phyloP scores from a whole-genome alignment of 1,140 invertebrate species.

The Apolygus lucorum region DNA sequence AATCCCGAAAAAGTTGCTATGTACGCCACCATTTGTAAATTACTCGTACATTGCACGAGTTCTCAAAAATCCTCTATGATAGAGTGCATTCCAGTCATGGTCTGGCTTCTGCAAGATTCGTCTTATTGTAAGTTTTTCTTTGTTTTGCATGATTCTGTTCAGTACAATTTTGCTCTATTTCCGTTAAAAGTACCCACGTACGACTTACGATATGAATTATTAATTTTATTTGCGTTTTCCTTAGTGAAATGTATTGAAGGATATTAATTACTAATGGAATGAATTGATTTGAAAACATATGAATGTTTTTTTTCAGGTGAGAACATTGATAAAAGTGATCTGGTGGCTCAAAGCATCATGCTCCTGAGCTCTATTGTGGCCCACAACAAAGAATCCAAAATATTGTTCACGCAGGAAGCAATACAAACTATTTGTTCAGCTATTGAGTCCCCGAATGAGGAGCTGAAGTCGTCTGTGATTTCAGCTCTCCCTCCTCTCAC shows the following conservation, averaged over 20 bases:
- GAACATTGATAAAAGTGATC: conserved; percentile 5
- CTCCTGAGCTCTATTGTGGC: conserved; percentile 3
- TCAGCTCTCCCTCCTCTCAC: conserved; percentile 19
- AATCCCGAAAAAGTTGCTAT: conserved; percentile 43
- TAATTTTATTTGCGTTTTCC: too few species aligned
- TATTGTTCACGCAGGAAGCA: conserved; percentile 15
- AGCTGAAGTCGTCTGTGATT: neutral
- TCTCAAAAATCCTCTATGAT: neutral
- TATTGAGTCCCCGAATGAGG: neutral
- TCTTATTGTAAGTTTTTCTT: conserved; percentile 41
- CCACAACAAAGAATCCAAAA: neutral
- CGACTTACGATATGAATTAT: too few species aligned
- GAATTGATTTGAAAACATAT: neutral
- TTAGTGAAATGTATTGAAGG: too few species aligned
- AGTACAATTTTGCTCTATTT: too few species aligned
- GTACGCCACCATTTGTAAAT: conserved; percentile 41
- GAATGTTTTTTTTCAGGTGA: conserved; percentile 16
- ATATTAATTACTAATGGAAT: too few species aligned
- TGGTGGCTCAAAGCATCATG: conserved; percentile 9
- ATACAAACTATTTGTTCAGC: neutral
- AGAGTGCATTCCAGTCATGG: conserved; percentile 41
- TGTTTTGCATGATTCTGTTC: too few species aligned
- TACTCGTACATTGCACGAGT: conserved; percentile 34
- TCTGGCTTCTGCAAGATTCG: conserved; percentile 41
- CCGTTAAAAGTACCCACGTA: too few species aligned